These are phyloP conservation scores for Mamestra configurata DNA, from an alignment of 1,140 invertebrate species.

Conservation along the genomic window DNA sequence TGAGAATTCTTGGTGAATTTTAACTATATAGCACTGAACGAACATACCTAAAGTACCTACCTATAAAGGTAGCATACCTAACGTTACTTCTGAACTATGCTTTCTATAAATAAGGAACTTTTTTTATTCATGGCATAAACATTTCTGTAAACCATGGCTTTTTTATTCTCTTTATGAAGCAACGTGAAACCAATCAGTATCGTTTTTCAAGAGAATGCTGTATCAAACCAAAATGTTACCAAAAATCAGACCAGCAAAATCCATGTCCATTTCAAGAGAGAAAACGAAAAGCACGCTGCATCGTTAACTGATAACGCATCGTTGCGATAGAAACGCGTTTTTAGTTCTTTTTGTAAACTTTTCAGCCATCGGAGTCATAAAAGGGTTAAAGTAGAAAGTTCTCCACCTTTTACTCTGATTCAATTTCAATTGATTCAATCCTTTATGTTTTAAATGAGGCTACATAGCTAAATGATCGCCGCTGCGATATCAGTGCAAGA, in stretches of 20 bases:
- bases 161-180: too few species aligned
- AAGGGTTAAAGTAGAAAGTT: neutral
- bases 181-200: neutral
- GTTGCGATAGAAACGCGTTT: neutral
- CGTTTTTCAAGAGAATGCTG: neutral
- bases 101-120: too few species aligned
- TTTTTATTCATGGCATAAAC: too few species aligned
- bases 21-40: too few species aligned
- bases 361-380: neutral
- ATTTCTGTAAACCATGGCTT: too few species aligned
- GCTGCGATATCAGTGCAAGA: slow-evolving; percentile 28
- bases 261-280: neutral
- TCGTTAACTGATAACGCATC: neutral
- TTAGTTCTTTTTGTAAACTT: neutral
- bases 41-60: too few species aligned
- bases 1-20: too few species aligned
- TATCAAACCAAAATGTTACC: neutral
- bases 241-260: neutral
- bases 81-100: too few species aligned
- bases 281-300: neutral
- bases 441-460: neutral
- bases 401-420: neutral
- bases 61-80: too few species aligned
- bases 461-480: neutral
- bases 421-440: too few species aligned